These are phyloP conservation scores for Drosophila setosimentum DNA, from an alignment of 2,888 invertebrate species.

Conservation along the genomic window DNA sequence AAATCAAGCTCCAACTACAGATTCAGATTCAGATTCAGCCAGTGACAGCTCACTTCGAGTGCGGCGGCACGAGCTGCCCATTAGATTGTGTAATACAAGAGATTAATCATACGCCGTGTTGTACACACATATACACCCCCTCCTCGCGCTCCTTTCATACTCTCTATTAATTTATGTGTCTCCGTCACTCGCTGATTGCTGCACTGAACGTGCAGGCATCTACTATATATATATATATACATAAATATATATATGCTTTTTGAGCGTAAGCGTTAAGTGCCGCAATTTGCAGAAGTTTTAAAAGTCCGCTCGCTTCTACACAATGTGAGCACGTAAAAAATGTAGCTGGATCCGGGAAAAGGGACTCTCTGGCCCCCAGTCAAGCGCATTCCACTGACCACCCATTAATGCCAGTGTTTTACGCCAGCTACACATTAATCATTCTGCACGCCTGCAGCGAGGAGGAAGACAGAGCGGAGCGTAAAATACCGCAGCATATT, in stretches of 20 bases:
- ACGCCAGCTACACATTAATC: conserved; percentile 66
- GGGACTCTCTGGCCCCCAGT: conserved; percentile 10
- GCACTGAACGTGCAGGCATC: conserved; percentile 65
- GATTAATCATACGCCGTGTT: conserved; percentile 74
- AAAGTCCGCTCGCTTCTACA: conserved; percentile 14
- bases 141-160: neutral
- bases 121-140: neutral
- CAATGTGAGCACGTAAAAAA: conserved; percentile 62
- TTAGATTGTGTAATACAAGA: conserved; percentile 73
- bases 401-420: conserved; percentile 64
- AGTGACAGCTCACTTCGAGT: conserved; percentile 58
- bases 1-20: conserved; percentile 63
- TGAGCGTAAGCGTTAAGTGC: conserved; percentile 51
- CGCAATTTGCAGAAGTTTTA: conserved; percentile 54
- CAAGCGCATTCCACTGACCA: conserved; percentile 57
- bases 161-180: conserved; percentile 63
- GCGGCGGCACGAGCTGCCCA: conserved; percentile 67
- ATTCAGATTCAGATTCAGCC: conserved; percentile 1
- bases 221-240: conserved; percentile 4
- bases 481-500: conserved; percentile 41
- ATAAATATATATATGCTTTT: conserved; percentile 15
- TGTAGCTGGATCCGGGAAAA: conserved; percentile 44
- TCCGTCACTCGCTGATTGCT: conserved; percentile 51
- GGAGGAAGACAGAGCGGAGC: neutral
- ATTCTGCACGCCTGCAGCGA: conserved; percentile 65